Conservation (phyloP, 1,140 invertebrate genomes). For the Hydropsyche tenuis region DNA sequence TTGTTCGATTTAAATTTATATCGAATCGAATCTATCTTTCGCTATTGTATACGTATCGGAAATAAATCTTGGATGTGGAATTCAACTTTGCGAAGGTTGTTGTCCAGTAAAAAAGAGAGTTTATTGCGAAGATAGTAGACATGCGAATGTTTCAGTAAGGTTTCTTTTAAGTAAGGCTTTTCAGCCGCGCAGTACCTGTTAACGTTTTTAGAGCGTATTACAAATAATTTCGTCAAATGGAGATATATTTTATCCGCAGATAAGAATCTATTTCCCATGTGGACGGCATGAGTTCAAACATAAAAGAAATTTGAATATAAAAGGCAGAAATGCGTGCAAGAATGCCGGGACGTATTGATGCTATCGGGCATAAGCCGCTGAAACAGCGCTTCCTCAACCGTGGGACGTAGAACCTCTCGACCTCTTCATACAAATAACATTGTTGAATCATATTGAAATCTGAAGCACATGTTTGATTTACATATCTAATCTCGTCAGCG, state of each 20-base stretch:
- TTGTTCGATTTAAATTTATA: too few relatives aligned
- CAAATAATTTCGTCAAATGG: constrained; percentile 43
- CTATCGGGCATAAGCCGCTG: constrained; percentile 3
- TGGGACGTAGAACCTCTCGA: neutral
- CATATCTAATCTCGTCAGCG: too few relatives aligned
- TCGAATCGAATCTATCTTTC: too few relatives aligned
- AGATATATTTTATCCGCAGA: constrained; percentile 43
- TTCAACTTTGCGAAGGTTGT: too few relatives aligned
- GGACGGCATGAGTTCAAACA: constrained; percentile 38
- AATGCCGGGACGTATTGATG: constrained; percentile 44
- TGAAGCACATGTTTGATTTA: too few relatives aligned
- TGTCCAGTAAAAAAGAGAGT: neutral
- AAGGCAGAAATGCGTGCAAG: constrained; percentile 47
- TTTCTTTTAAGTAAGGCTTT: neutral
- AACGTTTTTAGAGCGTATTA: constrained; percentile 38
- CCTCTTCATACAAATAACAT: too few relatives aligned
- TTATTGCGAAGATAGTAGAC: constrained; percentile 21
- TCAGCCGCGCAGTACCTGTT: constrained; percentile 19
- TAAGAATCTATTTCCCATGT: constrained; percentile 43
- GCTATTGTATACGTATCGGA: too few relatives aligned
- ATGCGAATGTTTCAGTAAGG: neutral
- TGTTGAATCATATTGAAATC: too few relatives aligned
- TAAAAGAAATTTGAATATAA: constrained; percentile 48
- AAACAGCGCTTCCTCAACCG: neutral
- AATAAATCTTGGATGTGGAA: too few relatives aligned